phyloP scores from a whole-genome alignment of 2,113 vertebrate species.

The Hyaena hyaena region DNA sequence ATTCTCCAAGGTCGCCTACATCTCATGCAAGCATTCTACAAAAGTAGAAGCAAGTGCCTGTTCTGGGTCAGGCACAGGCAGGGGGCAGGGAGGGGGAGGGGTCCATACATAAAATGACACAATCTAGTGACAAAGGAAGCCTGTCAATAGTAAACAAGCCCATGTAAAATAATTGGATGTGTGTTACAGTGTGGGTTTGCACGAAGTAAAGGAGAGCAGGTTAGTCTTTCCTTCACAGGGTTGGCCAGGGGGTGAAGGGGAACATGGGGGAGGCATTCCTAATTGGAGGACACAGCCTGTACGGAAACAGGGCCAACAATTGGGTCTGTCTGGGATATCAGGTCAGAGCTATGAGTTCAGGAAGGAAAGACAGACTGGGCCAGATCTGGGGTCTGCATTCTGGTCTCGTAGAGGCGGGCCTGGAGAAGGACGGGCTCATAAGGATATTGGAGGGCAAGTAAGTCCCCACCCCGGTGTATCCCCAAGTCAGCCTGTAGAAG shows the following conservation, averaged over 20 bases:
- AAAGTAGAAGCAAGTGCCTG: not conserved
- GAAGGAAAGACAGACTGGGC: not conserved
- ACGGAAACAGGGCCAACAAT: not conserved
- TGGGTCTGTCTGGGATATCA: not conserved
- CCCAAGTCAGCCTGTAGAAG: not conserved
- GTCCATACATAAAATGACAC: not conserved
- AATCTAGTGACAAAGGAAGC: not conserved
- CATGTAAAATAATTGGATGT: accelerated
- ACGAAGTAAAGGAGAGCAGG: accelerated
- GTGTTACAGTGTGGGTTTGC: not conserved
- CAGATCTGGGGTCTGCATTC: accelerated
- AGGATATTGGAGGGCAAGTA: not conserved
- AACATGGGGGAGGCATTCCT: not conserved
- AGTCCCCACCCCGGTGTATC: not conserved
- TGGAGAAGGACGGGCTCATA: not conserved
- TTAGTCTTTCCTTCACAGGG: not conserved
- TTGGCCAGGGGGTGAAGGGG: too few species aligned
- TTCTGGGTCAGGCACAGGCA: not conserved
- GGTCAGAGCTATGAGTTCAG: not conserved
- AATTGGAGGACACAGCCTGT: not conserved
- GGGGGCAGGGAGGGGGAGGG: too few species aligned
- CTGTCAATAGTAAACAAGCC: not conserved
- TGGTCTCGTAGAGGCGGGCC: accelerated
- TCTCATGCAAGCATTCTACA: not conserved
- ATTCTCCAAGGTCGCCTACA: not conserved